Percentiles rank a stretch among this genome's conserved stretches.
These are phyloP conservation scores for Lipotes vexillifer DNA, from an alignment of 2,113 vertebrate species.

Conservation along the genomic window DNA sequence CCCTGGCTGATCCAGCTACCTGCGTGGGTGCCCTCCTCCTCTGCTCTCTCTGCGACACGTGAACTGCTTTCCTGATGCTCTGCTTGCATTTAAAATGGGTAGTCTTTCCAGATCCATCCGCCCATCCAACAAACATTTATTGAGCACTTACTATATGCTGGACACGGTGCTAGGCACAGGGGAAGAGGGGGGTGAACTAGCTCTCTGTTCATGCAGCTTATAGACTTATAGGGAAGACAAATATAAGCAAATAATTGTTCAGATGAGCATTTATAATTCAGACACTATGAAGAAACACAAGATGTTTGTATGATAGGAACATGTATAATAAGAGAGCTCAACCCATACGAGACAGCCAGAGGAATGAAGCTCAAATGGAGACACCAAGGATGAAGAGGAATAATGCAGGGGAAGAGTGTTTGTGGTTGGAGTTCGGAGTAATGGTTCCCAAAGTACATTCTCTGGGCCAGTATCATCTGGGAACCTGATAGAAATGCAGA, in stretches of 20 bases:
- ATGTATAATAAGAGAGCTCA: background rate
- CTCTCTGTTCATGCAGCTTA: background rate
- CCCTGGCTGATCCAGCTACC: background rate
- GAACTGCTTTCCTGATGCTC: background rate
- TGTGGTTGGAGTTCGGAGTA: fast-evolving
- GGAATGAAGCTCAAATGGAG: background rate
- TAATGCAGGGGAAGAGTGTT: fast-evolving
- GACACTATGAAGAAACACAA: background rate
- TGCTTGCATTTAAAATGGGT: background rate
- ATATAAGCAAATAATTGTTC: background rate
- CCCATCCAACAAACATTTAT: background rate
- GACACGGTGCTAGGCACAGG: background rate
- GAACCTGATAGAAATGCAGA: background rate
- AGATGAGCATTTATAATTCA: background rate
- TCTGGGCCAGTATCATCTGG: background rate
- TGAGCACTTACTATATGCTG: background rate
- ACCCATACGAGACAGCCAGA: background rate
- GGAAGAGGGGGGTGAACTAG: background rate
- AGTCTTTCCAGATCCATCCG: background rate
- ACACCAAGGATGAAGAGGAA: fast-evolving
- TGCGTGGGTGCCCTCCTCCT: background rate
- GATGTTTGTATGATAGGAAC: background rate
- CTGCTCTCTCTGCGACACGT: background rate
- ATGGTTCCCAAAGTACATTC: background rate
- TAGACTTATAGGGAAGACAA: background rate